These are phyloP conservation scores for Erebia epiphron DNA, from an alignment of 2,888 invertebrate species.

Conservation along the genomic window DNA sequence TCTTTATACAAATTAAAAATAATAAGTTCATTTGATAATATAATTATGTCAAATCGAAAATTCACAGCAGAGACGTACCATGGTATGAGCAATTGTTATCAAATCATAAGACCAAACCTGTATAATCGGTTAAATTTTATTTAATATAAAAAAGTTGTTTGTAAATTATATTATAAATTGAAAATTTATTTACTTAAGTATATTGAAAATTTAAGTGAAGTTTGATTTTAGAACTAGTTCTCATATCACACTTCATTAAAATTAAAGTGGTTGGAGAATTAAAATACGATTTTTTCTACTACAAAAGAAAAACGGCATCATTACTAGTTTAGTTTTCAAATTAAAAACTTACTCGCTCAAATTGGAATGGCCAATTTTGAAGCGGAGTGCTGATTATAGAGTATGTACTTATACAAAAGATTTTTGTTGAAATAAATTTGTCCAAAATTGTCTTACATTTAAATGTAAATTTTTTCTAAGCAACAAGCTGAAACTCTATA, in stretches of 20 bases:
- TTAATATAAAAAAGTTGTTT: constrained; percentile 23
- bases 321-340: background rate
- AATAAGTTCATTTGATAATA: no score
- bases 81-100: constrained; percentile 3
- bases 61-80: background rate
- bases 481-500: background rate
- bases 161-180: constrained; percentile 33
- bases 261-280: constrained; percentile 7
- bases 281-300: background rate
- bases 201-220: constrained; percentile 10
- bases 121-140: constrained; percentile 31
- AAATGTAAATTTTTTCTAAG: constrained; percentile 18
- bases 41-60: background rate
- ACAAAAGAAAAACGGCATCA: background rate
- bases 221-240: background rate
- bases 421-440: background rate
- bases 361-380: constrained; percentile 17
- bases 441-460: constrained; percentile 21
- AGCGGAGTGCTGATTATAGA: background rate
- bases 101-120: constrained; percentile 30
- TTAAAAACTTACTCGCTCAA: background rate
- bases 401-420: no score
- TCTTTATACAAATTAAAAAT: background rate
- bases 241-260: no score
- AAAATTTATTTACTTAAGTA: constrained; percentile 25